Evolutionary conservation across 2,113 vertebrate genomes (phyloP), one percentile per base, ranked within the genome.

Genomic region (Onychostoma macrolepis): DNA sequence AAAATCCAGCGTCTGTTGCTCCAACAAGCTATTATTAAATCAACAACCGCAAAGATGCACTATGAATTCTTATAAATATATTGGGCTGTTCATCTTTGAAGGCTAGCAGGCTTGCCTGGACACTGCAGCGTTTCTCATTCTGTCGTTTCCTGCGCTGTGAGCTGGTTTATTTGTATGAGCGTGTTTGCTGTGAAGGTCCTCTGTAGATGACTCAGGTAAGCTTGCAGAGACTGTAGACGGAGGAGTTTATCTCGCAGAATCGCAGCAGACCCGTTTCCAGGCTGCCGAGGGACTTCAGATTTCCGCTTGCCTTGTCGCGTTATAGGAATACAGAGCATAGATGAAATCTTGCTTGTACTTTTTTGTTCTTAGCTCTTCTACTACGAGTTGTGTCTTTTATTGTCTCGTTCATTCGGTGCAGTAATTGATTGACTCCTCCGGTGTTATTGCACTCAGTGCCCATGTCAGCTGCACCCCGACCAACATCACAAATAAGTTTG

Each of bases 21-120:
- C 87, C 78, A 71, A 84, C 71, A 74, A 89, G 90, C 84, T 71
- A 88, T 92, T 88, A 93, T 90, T 90, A 90, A 91, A 90, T 87
- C 88, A 90, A 86, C 72, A 89, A 71, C 86, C 11, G 26, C 80
- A 87, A 89, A 76, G 76, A 85, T 80, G 85, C 3, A 45, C 24
- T 33, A n/a, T 28, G 78, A 86, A 87, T 88, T 78, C 71, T 74
- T 69, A 56, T 88, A 67, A 85, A 77, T 50, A 79, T 85, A 88
- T 90, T 86, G 63, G 21, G 86, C 89, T 82, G 90, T 91, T 92
- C 81, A 89, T 92, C 88, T 91, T 88, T 30, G 26, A 63, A 83
- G 84, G 67, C 89, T 50, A 45, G 28, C 50, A 65, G 83, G 58
- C 61, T 89, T 72, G 61, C 58, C 85, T 71, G 48, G 30, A 87